These are phyloP conservation scores for Myiozetetes cayanensis DNA, from an alignment of 2,113 vertebrate species.

Conservation along the genomic window DNA sequence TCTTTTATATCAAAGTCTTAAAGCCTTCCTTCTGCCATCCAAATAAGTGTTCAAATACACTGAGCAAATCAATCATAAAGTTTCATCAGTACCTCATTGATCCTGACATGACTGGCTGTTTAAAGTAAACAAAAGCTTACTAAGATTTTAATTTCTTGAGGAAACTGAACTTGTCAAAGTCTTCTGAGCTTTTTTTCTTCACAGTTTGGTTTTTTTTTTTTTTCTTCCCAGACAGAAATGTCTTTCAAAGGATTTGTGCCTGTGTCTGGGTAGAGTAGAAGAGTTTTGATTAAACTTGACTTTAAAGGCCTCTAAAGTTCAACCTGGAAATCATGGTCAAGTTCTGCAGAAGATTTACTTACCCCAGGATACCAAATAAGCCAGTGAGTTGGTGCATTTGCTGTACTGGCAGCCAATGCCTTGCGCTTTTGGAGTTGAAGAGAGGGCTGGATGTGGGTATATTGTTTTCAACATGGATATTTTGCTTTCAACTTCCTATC, in stretches of 20 bases:
- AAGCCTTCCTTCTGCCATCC: not conserved
- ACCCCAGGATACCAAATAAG: not conserved
- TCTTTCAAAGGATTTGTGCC: not conserved
- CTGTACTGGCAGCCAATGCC: not conserved
- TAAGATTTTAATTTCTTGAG: not conserved
- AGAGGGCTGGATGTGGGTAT: not conserved
- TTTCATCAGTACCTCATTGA: not conserved
- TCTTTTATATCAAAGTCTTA: not conserved
- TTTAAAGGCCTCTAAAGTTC: not conserved
- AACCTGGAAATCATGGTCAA: not conserved
- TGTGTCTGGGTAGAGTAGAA: not conserved
- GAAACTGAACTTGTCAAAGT: not conserved
- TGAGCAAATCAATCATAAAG: not conserved
- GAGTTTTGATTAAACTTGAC: not conserved
- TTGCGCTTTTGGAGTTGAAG: not conserved
- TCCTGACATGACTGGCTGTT: not conserved
- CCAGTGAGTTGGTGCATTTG: not conserved
- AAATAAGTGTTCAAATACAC: not conserved
- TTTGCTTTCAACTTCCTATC: not conserved
- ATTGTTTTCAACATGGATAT: not conserved
- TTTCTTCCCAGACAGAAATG: not conserved
- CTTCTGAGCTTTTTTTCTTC: not conserved
- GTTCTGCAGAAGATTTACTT: not conserved
- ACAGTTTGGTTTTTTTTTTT: not conserved
- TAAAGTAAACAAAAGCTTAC: not conserved